Conservation (phyloP, 2,797 vertebrate species). For the Phataginus tricuspis region DNA sequence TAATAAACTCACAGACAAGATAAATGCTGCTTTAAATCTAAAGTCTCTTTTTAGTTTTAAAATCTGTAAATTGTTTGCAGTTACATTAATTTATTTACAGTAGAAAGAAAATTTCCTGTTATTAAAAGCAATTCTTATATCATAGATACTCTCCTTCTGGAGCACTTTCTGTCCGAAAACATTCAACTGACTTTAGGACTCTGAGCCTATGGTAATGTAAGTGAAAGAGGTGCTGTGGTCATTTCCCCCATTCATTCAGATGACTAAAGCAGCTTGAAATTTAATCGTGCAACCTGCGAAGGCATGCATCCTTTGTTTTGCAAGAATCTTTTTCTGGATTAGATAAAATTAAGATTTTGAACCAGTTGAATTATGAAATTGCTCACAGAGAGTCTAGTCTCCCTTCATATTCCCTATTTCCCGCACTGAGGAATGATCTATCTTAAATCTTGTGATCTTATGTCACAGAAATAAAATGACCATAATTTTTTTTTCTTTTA, state of each 20-base stretch:
- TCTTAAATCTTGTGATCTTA: neutral
- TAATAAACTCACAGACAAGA: conserved; percentile 46
- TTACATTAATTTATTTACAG: conserved; percentile 12
- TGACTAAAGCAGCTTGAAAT: neutral
- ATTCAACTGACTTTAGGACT: neutral
- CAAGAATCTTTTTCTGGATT: neutral
- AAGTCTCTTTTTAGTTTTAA: conserved; percentile 7
- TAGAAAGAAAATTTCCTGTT: neutral
- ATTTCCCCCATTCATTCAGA: neutral
- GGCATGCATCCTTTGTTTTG: neutral
- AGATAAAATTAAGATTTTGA: conserved; percentile 50
- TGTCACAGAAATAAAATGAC: neutral
- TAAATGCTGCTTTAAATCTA: conserved; percentile 31
- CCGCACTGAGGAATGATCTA: neutral
- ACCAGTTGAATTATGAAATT: neutral
- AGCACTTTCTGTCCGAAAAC: neutral
- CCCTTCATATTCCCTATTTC: neutral
- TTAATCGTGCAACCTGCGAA: neutral
- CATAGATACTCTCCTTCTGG: neutral
- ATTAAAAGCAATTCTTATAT: neutral
- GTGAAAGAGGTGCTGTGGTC: neutral
- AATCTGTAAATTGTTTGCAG: conserved; percentile 28
- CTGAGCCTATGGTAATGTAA: neutral
- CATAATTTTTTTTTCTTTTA: neutral
- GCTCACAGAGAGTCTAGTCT: neutral